Percentiles rank a stretch among this genome's conserved stretches.
Evolutionary conservation across 1,140 invertebrate species (phyloP).

Genomic region (Cataglyphis hispanica): DNA sequence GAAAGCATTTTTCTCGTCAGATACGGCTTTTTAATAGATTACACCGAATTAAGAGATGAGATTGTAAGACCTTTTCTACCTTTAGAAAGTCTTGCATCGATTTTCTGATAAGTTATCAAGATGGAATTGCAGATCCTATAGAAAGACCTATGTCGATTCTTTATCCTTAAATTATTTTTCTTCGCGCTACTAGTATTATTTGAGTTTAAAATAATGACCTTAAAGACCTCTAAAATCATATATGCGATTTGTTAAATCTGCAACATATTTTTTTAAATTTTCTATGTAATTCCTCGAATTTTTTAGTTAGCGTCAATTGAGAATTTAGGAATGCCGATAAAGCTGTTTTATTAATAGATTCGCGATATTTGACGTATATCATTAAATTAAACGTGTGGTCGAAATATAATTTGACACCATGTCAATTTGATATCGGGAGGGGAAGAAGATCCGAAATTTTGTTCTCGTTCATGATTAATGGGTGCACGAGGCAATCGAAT

Average conservation of each 20-base stretch:
- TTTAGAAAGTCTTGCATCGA: slow-evolving; percentile 27
- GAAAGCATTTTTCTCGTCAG: background rate
- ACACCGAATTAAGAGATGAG: slow-evolving; percentile 1
- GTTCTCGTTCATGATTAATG: slow-evolving; percentile 36
- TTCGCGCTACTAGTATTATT: background rate
- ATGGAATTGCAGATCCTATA: background rate
- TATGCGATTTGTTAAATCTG: too few relatives aligned
- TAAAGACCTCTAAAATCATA: background rate
- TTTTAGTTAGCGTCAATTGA: background rate
- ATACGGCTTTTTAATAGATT: slow-evolving; percentile 19
- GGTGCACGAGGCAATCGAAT: background rate
- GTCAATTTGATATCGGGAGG: background rate
- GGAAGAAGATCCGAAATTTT: background rate
- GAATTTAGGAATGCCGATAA: background rate
- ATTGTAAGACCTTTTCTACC: slow-evolving; percentile 15
- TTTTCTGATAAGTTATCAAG: slow-evolving; percentile 25
- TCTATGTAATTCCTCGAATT: background rate
- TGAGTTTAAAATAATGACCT: background rate
- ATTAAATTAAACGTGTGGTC: background rate
- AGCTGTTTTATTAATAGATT: background rate
- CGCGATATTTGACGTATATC: background rate
- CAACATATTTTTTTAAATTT: too few relatives aligned
- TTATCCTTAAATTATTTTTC: background rate
- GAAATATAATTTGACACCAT: background rate
- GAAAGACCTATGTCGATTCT: background rate